phyloP scores from a whole-genome alignment of 64 coral and sea anemone genomes.

The Porites lutea region DNA sequence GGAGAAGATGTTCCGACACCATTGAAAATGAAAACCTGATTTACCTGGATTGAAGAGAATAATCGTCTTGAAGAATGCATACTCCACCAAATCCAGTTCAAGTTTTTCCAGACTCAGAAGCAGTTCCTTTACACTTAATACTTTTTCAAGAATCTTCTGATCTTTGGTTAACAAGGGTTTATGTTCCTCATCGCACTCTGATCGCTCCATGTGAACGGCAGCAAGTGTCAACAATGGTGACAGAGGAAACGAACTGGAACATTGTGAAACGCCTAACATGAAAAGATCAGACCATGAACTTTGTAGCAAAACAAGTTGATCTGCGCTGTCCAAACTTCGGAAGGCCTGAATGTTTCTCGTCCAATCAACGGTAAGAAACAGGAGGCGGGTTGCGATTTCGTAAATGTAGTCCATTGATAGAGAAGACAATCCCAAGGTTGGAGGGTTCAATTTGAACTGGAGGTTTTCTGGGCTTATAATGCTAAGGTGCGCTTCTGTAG shows the following conservation, averaged over 20 bases:
- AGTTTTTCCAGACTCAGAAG: constrained; percentile 91
- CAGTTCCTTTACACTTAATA: constrained; percentile 86
- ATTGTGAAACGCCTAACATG: constrained; percentile 89
- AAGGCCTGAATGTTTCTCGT: constrained; percentile 79
- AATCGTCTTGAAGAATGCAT: constrained; percentile 63
- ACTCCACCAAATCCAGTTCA: constrained; percentile 74
- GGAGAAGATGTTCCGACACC: too few relatives aligned
- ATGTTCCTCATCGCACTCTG: background rate
- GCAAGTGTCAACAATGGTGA: constrained; percentile 88
- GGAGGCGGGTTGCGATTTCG: constrained; percentile 96
- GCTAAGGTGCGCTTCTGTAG: background rate
- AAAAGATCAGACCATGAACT: constrained; percentile 95
- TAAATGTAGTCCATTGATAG: constrained; percentile 98
- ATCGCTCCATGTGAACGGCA: constrained; percentile 59
- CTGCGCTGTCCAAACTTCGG: constrained; percentile 66
- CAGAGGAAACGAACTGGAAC: constrained; percentile 78
- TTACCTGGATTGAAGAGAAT: too few relatives aligned
- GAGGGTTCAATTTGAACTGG: constrained; percentile 80
- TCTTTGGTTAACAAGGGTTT: background rate
- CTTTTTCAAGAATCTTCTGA: constrained; percentile 69
- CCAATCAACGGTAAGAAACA: constrained; percentile 97
- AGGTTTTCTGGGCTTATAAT: constrained; percentile 69
- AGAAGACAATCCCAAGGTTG: constrained; percentile 65
- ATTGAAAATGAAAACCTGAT: too few relatives aligned
- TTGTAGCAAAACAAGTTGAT: constrained; percentile 87